Percentiles rank a stretch among this genome's conserved stretches.
These are phyloP conservation scores for Zaprionus kolodkinae DNA, from an alignment of 1,140 invertebrate genomes.

Conservation along the genomic window DNA sequence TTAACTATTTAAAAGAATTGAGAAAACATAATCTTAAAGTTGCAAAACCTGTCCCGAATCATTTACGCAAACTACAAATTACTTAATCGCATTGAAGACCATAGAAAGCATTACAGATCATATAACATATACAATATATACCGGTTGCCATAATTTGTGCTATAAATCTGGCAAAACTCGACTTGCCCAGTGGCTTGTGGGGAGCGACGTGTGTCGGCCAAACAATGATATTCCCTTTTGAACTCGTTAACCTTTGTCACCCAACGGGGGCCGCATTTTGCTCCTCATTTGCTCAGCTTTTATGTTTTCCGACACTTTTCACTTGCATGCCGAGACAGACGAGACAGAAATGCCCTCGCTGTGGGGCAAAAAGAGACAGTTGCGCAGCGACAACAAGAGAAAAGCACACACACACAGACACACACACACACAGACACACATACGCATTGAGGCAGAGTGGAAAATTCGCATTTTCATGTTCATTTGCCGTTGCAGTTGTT, in stretches of 20 bases:
- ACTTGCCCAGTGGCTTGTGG: not conserved
- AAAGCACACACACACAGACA: conserved; percentile 26
- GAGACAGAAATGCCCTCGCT: not conserved
- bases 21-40: conserved; percentile 1
- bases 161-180: not conserved
- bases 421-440: conserved; percentile 33
- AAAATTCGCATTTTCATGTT: conserved; percentile 63
- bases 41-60: not conserved
- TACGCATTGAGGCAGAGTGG: conserved; percentile 10
- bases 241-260: conserved; percentile 45
- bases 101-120: not conserved
- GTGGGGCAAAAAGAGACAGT: conserved; percentile 33
- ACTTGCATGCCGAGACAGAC: conserved; percentile 36
- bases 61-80: conserved; percentile 5
- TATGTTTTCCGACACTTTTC: conserved; percentile 73
- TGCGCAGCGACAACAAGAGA: conserved; percentile 34
- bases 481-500: conserved; percentile 34
- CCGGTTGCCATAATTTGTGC: conserved; percentile 2
- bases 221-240: conserved; percentile 34
- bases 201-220: conserved; percentile 15
- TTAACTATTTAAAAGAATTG: not conserved
- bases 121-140: not conserved
- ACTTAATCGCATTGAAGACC: not conserved
- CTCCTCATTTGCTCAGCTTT: conserved; percentile 60
- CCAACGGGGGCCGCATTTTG: conserved; percentile 37